Evolutionary conservation across 2,888 invertebrate genomes (phyloP), one percentile per base, ranked within the genome.

Genomic region (Sialis fuliginosa): DNA sequence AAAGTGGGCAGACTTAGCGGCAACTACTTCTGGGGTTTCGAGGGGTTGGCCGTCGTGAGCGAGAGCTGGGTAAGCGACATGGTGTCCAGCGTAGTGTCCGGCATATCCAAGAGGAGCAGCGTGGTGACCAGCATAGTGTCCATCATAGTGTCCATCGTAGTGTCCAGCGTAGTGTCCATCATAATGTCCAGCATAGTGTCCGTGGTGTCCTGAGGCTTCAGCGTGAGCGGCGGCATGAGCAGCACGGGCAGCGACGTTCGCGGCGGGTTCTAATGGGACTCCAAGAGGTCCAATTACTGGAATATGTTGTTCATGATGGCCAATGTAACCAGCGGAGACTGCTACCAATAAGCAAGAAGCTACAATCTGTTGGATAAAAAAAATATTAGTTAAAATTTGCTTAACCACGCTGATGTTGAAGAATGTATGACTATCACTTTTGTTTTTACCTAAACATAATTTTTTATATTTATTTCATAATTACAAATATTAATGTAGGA

Each of bases 181-280:
- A 54, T 37, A 37, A 9, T 42, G 42, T 4, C 33, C 30, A 47
- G 50, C 50, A 32, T 39, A 22, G 12, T 40, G 45, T 12, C 48
- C 47, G 5, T 46, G 39, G 13, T 42, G 46, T 8, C 32, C 40
- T 30, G 34, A 22, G 22, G 22, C 22, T 22, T 22, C 22, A 22
- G 22, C 39, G 12, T 37, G 44, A n/a, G 44, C 42, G 9, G 43
- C 44, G 30, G 40, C 46, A 34, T 42, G 46, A 40, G 69, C 57
- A 53, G 58, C 57, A 39, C 69, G 71, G 48, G 67, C 71, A 64
- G 72, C 74, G 63, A 75, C 70, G 59, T 73, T 60, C 61, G 67
- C 41, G 58, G 71, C 46, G 65, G 68, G 51, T 64, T 65, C 58
- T 67, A 66, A 47, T 71, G 72, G 49, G 34, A 51, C 35, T 57